phyloP scores from a whole-genome alignment of 92 coral and sea anemone genomes.

The Muricea muricata region DNA sequence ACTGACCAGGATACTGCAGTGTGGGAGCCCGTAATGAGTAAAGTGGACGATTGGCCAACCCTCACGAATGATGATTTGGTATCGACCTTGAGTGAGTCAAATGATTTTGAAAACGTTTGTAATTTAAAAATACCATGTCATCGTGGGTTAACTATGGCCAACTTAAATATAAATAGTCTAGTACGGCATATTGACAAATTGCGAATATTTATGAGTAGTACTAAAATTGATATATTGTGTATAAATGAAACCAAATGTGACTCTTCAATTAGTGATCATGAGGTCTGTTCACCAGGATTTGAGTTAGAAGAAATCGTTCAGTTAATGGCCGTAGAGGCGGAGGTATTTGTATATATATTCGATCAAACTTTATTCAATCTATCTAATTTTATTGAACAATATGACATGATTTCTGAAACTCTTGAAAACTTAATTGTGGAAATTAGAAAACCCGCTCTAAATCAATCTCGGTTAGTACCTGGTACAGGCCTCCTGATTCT shows the following conservation, averaged over 20 bases:
- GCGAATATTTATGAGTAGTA: not conserved
- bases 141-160: not conserved
- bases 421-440: slow-evolving; percentile 27
- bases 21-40: not conserved
- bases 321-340: not conserved
- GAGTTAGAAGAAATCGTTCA: not conserved
- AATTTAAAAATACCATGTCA: not conserved
- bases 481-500: slow-evolving; percentile 48
- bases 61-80: not conserved
- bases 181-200: not conserved
- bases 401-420: not conserved
- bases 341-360: not conserved
- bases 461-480: slow-evolving; percentile 25
- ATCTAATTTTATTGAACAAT: not conserved
- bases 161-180: not conserved
- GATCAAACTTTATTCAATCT: not conserved
- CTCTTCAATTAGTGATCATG: not conserved
- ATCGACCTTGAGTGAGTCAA: not conserved
- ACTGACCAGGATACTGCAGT: not conserved
- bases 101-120: not conserved
- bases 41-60: not conserved
- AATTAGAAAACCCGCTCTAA: slow-evolving; percentile 9
- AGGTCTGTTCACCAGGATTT: not conserved
- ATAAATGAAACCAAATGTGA: not conserved
- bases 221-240: not conserved